Percentiles rank a stretch among this genome's conserved stretches.
phyloP scores from a whole-genome alignment of 2,113 vertebrate genomes.

The Hyaena hyaena region DNA sequence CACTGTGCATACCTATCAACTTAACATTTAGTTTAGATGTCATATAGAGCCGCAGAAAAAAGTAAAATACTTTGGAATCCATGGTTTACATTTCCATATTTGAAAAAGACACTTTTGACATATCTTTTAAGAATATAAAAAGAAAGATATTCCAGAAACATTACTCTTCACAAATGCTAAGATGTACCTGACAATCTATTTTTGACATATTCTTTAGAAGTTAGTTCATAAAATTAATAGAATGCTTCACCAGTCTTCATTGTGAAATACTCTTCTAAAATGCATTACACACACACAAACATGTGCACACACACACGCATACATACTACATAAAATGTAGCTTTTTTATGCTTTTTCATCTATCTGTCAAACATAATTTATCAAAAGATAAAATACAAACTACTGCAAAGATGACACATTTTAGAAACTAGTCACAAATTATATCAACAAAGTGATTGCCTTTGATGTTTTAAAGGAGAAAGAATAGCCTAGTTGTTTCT shows the following conservation, averaged over 20 bases:
- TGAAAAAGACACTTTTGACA: not conserved
- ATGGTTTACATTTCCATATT: not conserved
- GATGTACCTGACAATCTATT: not conserved
- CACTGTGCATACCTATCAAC: not conserved
- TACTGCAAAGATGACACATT: not conserved
- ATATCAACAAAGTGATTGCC: not conserved
- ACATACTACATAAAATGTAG: not conserved
- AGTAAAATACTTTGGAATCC: constrained; percentile 8
- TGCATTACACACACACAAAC: not conserved
- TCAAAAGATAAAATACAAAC: constrained; percentile 47
- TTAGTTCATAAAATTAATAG: constrained; percentile 54
- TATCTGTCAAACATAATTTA: constrained; percentile 36
- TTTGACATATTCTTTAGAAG: constrained; percentile 47
- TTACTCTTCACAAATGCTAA: not conserved
- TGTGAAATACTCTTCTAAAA: not conserved
- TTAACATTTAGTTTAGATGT: constrained; percentile 65
- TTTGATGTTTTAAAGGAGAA: constrained; percentile 50
- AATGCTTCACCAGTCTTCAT: not conserved
- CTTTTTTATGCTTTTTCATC: not conserved
- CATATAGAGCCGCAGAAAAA: not conserved
- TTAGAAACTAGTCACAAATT: constrained; percentile 29
- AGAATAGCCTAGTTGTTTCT: not conserved
- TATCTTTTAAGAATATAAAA: constrained; percentile 19
- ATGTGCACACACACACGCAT: too few relatives aligned
- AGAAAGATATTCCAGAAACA: not conserved